Conservation (phyloP, 2,888 invertebrate genomes). For the Timema cristinae region DNA sequence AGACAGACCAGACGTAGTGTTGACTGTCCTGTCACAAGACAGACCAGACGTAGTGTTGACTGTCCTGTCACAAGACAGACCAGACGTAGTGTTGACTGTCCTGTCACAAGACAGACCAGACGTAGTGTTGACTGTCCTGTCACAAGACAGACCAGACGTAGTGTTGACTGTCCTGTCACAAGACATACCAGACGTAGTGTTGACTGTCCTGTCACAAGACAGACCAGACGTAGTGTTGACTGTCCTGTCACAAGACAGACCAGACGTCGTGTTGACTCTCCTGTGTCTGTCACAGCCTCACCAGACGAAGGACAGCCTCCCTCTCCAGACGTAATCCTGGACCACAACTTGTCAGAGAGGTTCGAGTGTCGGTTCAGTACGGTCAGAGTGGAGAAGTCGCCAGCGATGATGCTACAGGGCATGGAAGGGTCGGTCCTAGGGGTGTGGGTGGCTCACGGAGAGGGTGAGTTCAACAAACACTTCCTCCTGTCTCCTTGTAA, state of each 20-base stretch:
- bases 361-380: slow-evolving; percentile 80
- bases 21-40: neutral
- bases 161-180: neutral
- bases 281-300: neutral
- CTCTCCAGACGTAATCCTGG: slow-evolving; percentile 64
- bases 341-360: slow-evolving; percentile 84
- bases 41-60: too few species aligned
- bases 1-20: neutral
- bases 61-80: too few species aligned
- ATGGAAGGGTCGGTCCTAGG: slow-evolving; percentile 89
- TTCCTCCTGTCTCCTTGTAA: neutral
- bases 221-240: too few species aligned
- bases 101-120: too few species aligned
- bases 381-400: slow-evolving; percentile 65
- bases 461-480: slow-evolving; percentile 58
- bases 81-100: too few species aligned
- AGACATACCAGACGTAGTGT: too few species aligned
- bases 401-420: slow-evolving; percentile 81
- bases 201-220: too few species aligned
- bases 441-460: slow-evolving; percentile 96
- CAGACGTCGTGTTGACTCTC: neutral
- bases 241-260: too few species aligned
- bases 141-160: neutral
- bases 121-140: neutral
- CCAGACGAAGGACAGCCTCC: slow-evolving; percentile 10